phyloP scores from a whole-genome alignment of 2,888 invertebrate genomes.

The Agapetus fuscipes region DNA sequence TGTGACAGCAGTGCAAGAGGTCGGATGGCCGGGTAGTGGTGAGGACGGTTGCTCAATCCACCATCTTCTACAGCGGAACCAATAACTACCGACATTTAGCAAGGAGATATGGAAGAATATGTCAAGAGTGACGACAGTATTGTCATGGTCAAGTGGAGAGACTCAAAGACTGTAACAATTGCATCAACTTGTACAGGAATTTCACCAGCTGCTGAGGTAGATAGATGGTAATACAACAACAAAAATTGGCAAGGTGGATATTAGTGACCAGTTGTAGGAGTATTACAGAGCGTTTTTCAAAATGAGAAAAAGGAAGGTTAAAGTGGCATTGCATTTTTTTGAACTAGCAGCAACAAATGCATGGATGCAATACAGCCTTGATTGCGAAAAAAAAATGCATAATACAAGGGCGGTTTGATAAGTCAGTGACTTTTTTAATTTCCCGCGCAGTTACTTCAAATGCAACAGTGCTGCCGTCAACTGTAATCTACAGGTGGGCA shows the following conservation, averaged over 20 bases:
- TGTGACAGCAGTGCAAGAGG: no score
- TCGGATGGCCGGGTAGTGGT: no score
- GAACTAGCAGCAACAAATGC: conserved; percentile 1
- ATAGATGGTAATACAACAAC: neutral
- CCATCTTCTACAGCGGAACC: no score
- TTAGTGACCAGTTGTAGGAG: conserved; percentile 1
- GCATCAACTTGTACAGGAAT: conserved; percentile 1
- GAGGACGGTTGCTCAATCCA: no score
- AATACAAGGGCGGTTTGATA: no score
- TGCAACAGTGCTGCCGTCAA: no score
- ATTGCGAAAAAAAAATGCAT: conserved; percentile 1
- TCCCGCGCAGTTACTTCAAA: no score
- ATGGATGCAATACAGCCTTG: conserved; percentile 2
- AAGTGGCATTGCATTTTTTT: conserved; percentile 2
- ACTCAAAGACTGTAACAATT: neutral
- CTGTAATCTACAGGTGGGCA: no score
- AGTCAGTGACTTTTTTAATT: no score
- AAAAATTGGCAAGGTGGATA: conserved; percentile 1
- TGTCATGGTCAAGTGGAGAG: conserved; percentile 3
- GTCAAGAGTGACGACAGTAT: conserved; percentile 3
- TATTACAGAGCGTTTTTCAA: neutral
- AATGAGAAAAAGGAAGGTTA: conserved; percentile 1
- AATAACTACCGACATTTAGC: no score
- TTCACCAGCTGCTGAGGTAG: conserved; percentile 1
- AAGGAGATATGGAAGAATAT: conserved; percentile 1